Evolutionary conservation across 1,140 invertebrate genomes (phyloP).

Genomic region (Drosophila watanabei): DNA sequence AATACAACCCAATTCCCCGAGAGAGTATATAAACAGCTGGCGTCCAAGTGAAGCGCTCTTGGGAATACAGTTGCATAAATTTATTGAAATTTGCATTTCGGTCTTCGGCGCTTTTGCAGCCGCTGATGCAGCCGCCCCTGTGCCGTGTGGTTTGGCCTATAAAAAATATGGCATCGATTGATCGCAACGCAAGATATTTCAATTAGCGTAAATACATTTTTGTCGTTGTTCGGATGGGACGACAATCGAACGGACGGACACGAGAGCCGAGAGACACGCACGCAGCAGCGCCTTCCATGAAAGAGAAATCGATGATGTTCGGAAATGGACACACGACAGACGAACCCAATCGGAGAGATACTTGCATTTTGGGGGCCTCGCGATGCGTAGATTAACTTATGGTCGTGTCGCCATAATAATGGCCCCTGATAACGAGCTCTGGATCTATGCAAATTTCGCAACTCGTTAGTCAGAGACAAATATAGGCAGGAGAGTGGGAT

Average conservation of each 20-base stretch:
- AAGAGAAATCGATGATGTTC: slow-evolving; percentile 75
- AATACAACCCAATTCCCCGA: background rate
- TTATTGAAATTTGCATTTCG: slow-evolving; percentile 83
- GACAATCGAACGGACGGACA: slow-evolving; percentile 28
- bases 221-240: slow-evolving; percentile 67
- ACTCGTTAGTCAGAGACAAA: slow-evolving; percentile 53
- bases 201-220: slow-evolving; percentile 84
- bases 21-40: slow-evolving; percentile 24
- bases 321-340: slow-evolving; percentile 32
- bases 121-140: slow-evolving; percentile 21
- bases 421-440: slow-evolving; percentile 39
- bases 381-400: slow-evolving; percentile 57
- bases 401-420: slow-evolving; percentile 43
- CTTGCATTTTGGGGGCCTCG: slow-evolving; percentile 34
- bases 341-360: slow-evolving; percentile 30
- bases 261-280: slow-evolving; percentile 32
- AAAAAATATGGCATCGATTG: slow-evolving; percentile 84
- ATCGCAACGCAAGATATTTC: slow-evolving; percentile 83
- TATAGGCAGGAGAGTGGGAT: slow-evolving; percentile 23
- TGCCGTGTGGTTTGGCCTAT: slow-evolving; percentile 64
- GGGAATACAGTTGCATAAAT: slow-evolving; percentile 79
- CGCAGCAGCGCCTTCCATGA: slow-evolving; percentile 45
- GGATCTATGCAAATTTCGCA: slow-evolving; percentile 50
- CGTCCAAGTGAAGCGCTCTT: slow-evolving; percentile 40
- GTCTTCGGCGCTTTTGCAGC: slow-evolving; percentile 37